These are phyloP conservation scores for Labeo calbasu DNA, from an alignment of 2,797 vertebrate species.

Conservation along the genomic window DNA sequence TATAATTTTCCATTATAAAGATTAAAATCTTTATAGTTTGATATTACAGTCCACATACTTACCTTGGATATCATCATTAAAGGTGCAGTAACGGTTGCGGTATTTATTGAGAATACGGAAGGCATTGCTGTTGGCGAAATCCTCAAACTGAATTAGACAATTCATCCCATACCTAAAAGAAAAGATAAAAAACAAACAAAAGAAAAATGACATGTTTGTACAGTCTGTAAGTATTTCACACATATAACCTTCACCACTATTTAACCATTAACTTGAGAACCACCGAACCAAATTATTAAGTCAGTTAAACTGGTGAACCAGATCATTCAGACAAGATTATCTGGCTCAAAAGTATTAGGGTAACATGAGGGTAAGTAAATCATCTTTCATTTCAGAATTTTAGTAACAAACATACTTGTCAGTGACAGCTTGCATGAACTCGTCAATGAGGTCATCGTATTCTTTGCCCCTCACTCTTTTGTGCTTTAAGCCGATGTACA, in stretches of 20 bases:
- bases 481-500: conserved; percentile 97
- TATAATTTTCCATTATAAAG: neutral
- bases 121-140: conserved; percentile 95
- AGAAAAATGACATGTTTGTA: neutral
- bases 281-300: neutral
- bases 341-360: neutral
- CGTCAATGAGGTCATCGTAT: conserved; percentile 93
- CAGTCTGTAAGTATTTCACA: neutral
- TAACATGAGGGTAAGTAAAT: neutral
- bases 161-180: conserved; percentile 91
- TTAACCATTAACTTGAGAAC: conserved; percentile 3
- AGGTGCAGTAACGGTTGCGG: conserved; percentile 90
- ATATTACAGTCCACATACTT: conserved; percentile 37
- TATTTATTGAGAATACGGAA: conserved; percentile 97
- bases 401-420: conserved; percentile 82
- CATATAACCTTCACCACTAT: neutral
- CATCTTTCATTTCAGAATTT: neutral
- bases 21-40: neutral
- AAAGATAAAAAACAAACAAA: neutral
- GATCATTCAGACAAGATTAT: neutral
- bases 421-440: conserved; percentile 97
- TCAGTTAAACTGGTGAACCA: neutral
- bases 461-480: conserved; percentile 90
- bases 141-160: conserved; percentile 98
- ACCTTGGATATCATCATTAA: conserved; percentile 99